Evolutionary conservation across 64 coral and sea anemone genomes (phyloP), one percentile per base, ranked within the genome.

Genomic region (Trachythela sp.): DNA sequence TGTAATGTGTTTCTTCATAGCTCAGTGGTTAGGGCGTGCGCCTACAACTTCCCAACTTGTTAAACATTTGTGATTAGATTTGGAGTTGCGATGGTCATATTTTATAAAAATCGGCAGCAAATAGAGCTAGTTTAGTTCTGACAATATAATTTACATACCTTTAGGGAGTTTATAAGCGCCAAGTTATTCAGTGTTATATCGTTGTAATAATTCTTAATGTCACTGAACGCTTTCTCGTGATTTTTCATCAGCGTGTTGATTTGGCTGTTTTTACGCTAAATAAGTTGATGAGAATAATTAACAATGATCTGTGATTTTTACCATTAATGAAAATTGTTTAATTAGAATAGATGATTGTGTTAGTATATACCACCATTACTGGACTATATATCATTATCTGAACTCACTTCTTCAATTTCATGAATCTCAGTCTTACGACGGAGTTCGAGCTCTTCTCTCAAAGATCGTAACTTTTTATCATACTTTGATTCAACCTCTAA

Each of bases 121-220:
- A n/a, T n/a, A n/a, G n/a, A n/a, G n/a, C n/a, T n/a, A n/a, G n/a
- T n/a, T n/a, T n/a, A n/a, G n/a, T n/a, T n/a, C n/a, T n/a, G n/a
- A n/a, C n/a, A n/a, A n/a, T n/a, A n/a, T 13, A 9, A 26, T 7
- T 1, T 22, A 48, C 42, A 86, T 89, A 99, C 96, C 96, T 99
- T 99, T 0, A 99, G 93, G 6, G 96, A 99, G 38, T 99, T 99
- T 86, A 99, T 99, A 30, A 99, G 91, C 22, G 96, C 96, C 49
- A 99, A 48, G 50, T 99, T 99, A 75, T 99, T 99, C 15, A 99
- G 89, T 39, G 96, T 99, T 40, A 99, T 99, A 83, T 99, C 96
- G 91, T 99, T 99, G 70, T 99, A 99, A 58, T 99, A 99, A 87
- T 99, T 99, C 84, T 99, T 99, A 26, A 99, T 99, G 51, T 99